Conservation (phyloP, 1,140 invertebrate genomes). For the Scaptodrosophila lebanonensis region DNA sequence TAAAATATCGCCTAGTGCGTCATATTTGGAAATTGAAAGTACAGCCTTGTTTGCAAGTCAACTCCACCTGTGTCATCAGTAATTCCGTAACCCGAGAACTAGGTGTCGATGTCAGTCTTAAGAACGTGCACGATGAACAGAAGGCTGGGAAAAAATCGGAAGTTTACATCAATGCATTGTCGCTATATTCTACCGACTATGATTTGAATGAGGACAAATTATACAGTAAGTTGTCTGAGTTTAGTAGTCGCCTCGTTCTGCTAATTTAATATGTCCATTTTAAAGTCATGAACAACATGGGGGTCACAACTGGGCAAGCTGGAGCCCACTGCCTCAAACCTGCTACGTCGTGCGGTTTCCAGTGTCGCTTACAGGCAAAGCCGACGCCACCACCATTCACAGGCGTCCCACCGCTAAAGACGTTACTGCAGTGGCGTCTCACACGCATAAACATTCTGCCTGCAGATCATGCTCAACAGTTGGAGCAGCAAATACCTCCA, state of each 20-base stretch:
- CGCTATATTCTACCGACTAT: slow-evolving; percentile 64
- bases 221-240: slow-evolving; percentile 45
- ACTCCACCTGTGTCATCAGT: slow-evolving; percentile 78
- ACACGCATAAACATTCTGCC: slow-evolving; percentile 50
- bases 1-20: slow-evolving; percentile 83
- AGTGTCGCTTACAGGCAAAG: slow-evolving; percentile 44
- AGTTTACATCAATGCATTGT: slow-evolving; percentile 76
- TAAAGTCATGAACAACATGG: slow-evolving; percentile 68
- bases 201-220: slow-evolving; percentile 51
- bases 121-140: slow-evolving; percentile 83
- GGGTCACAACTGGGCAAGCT: slow-evolving; percentile 44
- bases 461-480: slow-evolving; percentile 30
- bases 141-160: slow-evolving; percentile 80
- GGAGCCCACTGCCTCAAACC: slow-evolving; percentile 59
- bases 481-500: slow-evolving; percentile 38
- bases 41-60: slow-evolving; percentile 82
- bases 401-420: slow-evolving; percentile 39
- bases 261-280: background rate
- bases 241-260: too few species aligned
- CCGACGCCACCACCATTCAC: slow-evolving; percentile 14
- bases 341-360: slow-evolving; percentile 53
- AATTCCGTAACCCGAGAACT: slow-evolving; percentile 78
- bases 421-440: slow-evolving; percentile 49
- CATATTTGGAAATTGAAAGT: slow-evolving; percentile 84
- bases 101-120: slow-evolving; percentile 81